Percentiles rank a stretch among this genome's conserved stretches.
phyloP scores from a whole-genome alignment of 1,140 invertebrate genomes.

The Elymnias hypermnestra region DNA sequence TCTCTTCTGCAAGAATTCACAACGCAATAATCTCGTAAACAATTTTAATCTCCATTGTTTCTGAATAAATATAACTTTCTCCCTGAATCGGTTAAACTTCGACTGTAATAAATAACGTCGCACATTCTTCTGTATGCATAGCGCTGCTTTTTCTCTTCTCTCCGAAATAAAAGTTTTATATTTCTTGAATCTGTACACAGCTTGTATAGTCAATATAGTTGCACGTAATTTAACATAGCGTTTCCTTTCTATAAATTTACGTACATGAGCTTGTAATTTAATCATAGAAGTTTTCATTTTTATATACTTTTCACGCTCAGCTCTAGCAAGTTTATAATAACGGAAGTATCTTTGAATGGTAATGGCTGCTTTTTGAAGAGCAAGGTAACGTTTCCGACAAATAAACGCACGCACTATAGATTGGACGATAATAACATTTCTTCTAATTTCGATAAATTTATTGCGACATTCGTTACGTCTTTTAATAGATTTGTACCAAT shows the following conservation, averaged over 20 bases:
- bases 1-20: constrained; percentile 51
- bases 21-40: constrained; percentile 39
- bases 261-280: constrained; percentile 52
- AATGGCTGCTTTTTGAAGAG: constrained; percentile 33
- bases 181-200: constrained; percentile 46
- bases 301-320: constrained; percentile 40
- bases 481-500: constrained; percentile 55
- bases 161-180: constrained; percentile 28
- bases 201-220: constrained; percentile 50
- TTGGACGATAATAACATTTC: constrained; percentile 33
- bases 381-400: constrained; percentile 37
- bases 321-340: constrained; percentile 30
- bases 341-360: constrained; percentile 53
- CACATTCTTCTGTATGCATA: constrained; percentile 79
- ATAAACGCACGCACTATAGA: constrained; percentile 34
- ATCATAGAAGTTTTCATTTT: constrained; percentile 36
- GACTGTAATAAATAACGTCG: constrained; percentile 71
- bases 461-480: constrained; percentile 40
- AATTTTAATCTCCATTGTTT: constrained; percentile 63
- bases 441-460: constrained; percentile 44
- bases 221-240: constrained; percentile 38
- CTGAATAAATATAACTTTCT: constrained; percentile 60
- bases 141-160: constrained; percentile 68
- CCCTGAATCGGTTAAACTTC: constrained; percentile 42
- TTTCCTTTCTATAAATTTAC: constrained; percentile 39